A percentile compares a stretch with the other conserved stretches of the same genome.
These are phyloP conservation scores for Pygoscelis adeliae DNA, from an alignment of 2,113 vertebrate species.

Conservation along the genomic window DNA sequence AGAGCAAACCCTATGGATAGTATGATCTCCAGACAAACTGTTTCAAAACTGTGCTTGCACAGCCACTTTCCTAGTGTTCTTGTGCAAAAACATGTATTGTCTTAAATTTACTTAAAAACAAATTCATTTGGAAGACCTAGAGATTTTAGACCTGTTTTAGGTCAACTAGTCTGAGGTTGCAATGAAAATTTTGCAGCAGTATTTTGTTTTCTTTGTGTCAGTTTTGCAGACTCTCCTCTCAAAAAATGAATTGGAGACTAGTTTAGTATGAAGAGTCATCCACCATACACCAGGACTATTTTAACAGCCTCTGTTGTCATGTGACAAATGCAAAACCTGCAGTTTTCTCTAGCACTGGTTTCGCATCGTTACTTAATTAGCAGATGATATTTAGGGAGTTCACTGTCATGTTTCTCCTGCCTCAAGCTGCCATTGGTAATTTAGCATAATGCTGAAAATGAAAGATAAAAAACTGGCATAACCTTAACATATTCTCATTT, in stretches of 20 bases:
- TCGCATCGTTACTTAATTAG: background rate
- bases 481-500: background rate
- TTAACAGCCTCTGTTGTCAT: background rate
- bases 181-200: background rate
- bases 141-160: background rate
- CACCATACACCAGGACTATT: background rate
- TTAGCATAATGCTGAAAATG: background rate
- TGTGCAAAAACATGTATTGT: background rate
- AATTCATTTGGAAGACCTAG: background rate
- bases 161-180: background rate
- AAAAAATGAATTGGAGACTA: background rate
- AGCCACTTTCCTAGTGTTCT: background rate
- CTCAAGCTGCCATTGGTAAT: background rate
- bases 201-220: background rate
- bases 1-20: background rate
- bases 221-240: background rate
- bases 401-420: background rate
- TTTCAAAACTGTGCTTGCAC: background rate
- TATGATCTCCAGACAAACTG: background rate
- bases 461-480: background rate
- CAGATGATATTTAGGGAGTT: background rate
- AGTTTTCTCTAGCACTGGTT: background rate
- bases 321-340: background rate
- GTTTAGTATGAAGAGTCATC: background rate
- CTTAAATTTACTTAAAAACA: background rate